phyloP scores from a whole-genome alignment of 2,113 vertebrate species.

The Calidris pugnax region DNA sequence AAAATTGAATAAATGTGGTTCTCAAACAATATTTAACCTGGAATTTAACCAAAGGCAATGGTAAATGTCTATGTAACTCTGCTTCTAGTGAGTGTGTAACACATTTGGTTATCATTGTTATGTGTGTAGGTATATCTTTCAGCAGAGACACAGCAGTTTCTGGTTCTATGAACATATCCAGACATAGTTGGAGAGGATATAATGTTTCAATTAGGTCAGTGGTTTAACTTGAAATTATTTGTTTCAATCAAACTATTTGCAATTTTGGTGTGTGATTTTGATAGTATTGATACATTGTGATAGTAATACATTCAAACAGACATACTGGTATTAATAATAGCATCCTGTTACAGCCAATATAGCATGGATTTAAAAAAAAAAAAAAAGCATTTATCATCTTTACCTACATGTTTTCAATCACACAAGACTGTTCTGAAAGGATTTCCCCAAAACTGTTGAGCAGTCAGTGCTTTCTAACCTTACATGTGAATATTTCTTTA shows the following conservation, averaged over 20 bases:
- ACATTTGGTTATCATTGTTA: neutral
- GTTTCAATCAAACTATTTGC: neutral
- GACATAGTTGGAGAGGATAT: neutral
- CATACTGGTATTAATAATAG: neutral
- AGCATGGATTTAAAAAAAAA: neutral
- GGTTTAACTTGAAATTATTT: neutral
- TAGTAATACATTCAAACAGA: neutral
- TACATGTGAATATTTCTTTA: neutral
- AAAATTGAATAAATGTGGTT: neutral
- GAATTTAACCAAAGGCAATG: neutral
- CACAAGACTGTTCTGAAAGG: neutral
- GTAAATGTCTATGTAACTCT: neutral
- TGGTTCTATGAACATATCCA: neutral
- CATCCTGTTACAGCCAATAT: neutral
- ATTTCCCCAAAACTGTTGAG: neutral
- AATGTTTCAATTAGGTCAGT: neutral
- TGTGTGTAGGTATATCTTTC: neutral
- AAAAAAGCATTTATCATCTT: neutral
- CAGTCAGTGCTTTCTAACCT: neutral
- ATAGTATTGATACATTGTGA: neutral
- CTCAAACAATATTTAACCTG: neutral
- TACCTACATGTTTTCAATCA: neutral
- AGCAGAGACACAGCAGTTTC: neutral
- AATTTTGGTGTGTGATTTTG: neutral
- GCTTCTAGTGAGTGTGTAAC: neutral